Percentiles rank a stretch among this genome's conserved stretches.
These are phyloP conservation scores for Notothenia coriiceps DNA, from an alignment of 2,113 vertebrate genomes.

Conservation along the genomic window DNA sequence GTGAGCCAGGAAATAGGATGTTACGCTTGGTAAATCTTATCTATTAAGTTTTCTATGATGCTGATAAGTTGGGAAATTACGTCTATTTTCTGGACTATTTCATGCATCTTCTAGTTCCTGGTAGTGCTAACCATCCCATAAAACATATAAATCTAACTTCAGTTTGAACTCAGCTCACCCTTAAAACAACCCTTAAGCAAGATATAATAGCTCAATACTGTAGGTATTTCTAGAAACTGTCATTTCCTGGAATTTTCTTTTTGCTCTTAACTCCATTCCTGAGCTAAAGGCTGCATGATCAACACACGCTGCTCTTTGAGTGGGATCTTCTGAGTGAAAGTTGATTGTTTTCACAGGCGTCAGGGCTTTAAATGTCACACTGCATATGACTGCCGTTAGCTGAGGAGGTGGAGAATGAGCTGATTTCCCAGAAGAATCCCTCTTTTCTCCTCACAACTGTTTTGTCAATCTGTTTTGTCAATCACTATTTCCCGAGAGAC, in stretches of 20 bases:
- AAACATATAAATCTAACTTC: background rate
- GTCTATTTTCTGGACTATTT: no score
- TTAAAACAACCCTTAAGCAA: background rate
- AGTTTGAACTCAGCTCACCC: background rate
- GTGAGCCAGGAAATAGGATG: no score
- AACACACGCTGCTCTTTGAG: constrained; percentile 8
- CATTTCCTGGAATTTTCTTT: background rate
- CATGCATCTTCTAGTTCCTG: no score
- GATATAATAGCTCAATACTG: background rate
- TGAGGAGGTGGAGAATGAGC: constrained; percentile 36
- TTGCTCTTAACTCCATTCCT: background rate
- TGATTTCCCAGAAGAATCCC: constrained; percentile 36
- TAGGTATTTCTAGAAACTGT: no score
- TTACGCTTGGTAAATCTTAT: no score
- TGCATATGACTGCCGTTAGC: background rate
- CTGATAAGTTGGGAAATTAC: no score
- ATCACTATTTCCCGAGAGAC: constrained; percentile 23
- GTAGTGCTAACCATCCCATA: background rate
- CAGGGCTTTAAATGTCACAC: constrained; percentile 31
- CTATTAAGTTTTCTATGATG: no score
- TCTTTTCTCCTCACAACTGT: constrained; percentile 38
- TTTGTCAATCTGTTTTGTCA: constrained; percentile 61
- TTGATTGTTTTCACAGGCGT: constrained; percentile 27
- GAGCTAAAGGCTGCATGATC: constrained; percentile 9
- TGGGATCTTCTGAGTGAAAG: constrained; percentile 22